phyloP scores from a whole-genome alignment of 2,888 invertebrate genomes.

The Napeogenes inachia region DNA sequence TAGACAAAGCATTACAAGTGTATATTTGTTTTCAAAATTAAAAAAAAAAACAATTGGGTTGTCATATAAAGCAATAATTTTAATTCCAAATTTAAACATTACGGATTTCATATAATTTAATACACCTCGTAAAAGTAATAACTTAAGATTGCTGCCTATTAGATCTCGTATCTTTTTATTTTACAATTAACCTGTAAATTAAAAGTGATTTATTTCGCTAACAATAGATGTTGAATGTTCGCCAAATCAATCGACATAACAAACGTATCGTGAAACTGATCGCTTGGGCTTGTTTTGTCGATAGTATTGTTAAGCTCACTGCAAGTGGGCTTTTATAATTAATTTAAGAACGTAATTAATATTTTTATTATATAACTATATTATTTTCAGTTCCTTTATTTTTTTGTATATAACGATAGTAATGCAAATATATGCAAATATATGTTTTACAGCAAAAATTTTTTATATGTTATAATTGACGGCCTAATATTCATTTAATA shows the following conservation, averaged over 20 bases:
- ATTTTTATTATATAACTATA: not conserved
- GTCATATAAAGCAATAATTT: not conserved
- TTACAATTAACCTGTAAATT: conserved; percentile 5
- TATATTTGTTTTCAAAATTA: too few species aligned
- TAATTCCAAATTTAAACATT: not conserved
- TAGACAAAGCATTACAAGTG: too few species aligned
- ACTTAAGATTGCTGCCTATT: too few species aligned
- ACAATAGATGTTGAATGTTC: conserved; percentile 19
- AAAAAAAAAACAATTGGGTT: not conserved
- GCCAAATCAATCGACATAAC: conserved; percentile 18
- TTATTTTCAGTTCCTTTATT: too few species aligned
- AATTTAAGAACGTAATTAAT: not conserved
- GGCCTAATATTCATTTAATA: too few species aligned
- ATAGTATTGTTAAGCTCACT: conserved; percentile 11
- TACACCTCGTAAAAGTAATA: not conserved
- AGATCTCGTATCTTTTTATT: too few species aligned
- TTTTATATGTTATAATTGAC: too few species aligned
- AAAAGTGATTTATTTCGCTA: conserved; percentile 13
- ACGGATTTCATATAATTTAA: too few species aligned
- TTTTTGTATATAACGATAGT: too few species aligned
- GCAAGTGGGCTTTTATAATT: conserved; percentile 6
- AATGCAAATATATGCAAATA: too few species aligned
- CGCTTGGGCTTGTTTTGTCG: conserved; percentile 16
- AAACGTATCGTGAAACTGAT: conserved; percentile 21
- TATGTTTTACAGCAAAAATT: too few species aligned